Evolutionary conservation across 2,888 invertebrate genomes (phyloP).

Genomic region (Bellardia bayeri): DNA sequence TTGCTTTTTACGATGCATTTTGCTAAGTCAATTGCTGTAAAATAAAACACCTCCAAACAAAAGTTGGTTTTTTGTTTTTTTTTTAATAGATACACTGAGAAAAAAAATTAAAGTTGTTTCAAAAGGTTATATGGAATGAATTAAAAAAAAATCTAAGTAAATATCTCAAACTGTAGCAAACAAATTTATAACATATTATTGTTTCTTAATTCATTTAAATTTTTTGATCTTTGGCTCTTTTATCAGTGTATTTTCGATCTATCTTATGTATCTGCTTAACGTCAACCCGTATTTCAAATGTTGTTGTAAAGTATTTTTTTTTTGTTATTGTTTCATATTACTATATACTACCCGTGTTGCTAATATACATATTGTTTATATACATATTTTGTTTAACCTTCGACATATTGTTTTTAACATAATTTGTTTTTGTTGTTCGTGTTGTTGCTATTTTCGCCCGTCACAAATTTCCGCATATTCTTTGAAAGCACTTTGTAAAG

Average conservation of each 20-base stretch:
- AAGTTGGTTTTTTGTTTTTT: neutral
- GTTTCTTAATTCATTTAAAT: too few species aligned
- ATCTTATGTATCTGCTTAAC: neutral
- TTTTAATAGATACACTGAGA: neutral
- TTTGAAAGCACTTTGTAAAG: slow-evolving; percentile 24
- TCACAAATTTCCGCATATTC: slow-evolving; percentile 59
- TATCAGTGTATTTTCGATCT: neutral
- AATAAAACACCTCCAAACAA: slow-evolving; percentile 6
- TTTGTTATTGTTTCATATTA: neutral
- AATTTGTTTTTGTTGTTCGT: slow-evolving; percentile 18
- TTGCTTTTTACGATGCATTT: neutral
- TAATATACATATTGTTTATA: slow-evolving; percentile 30
- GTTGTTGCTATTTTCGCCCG: neutral
- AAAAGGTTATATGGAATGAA: too few species aligned
- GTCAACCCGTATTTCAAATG: slow-evolving; percentile 18
- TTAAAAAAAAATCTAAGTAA: too few species aligned
- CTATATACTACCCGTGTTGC: neutral
- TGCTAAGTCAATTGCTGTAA: neutral
- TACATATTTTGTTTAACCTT: slow-evolving; percentile 58
- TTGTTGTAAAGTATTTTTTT: neutral
- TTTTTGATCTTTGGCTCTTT: too few species aligned
- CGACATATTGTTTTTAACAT: slow-evolving; percentile 46
- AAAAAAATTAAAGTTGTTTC: neutral
- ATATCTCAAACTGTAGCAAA: too few species aligned
- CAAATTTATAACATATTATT: too few species aligned